phyloP scores from a whole-genome alignment of 2,888 invertebrate species.

The Drosophila buzzatii region DNA sequence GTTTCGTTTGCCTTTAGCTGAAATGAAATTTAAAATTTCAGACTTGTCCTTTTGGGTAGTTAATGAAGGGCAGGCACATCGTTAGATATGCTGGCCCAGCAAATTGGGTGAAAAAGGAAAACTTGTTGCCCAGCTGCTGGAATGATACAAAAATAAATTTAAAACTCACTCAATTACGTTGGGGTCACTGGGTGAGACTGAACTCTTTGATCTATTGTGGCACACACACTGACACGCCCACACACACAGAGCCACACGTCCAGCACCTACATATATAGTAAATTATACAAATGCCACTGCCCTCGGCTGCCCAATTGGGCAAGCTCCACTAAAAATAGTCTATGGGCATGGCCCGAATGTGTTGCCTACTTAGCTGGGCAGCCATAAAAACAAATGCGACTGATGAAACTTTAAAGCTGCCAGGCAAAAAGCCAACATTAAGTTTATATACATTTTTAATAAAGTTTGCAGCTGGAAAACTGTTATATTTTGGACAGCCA shows the following conservation, averaged over 20 bases:
- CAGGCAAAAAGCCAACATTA: slow-evolving; percentile 34
- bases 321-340: slow-evolving; percentile 53
- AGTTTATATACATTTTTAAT: slow-evolving; percentile 77
- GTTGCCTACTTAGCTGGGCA: slow-evolving; percentile 62
- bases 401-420: slow-evolving; percentile 63
- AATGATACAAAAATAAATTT: slow-evolving; percentile 23
- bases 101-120: slow-evolving; percentile 2
- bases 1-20: neutral
- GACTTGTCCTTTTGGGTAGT: neutral
- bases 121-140: slow-evolving; percentile 13
- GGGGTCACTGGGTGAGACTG: slow-evolving; percentile 28
- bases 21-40: neutral
- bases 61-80: neutral
- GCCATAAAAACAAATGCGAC: slow-evolving; percentile 44
- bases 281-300: slow-evolving; percentile 57
- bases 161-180: slow-evolving; percentile 28
- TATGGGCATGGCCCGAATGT: slow-evolving; percentile 35
- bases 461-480: slow-evolving; percentile 71
- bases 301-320: slow-evolving; percentile 44
- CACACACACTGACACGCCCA: neutral
- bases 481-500: slow-evolving; percentile 72
- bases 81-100: neutral
- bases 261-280: slow-evolving; percentile 14
- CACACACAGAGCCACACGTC: neutral
- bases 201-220: slow-evolving; percentile 55